These are phyloP conservation scores for Meteorus cinctellus DNA, from an alignment of 2,888 invertebrate genomes.

Conservation along the genomic window DNA sequence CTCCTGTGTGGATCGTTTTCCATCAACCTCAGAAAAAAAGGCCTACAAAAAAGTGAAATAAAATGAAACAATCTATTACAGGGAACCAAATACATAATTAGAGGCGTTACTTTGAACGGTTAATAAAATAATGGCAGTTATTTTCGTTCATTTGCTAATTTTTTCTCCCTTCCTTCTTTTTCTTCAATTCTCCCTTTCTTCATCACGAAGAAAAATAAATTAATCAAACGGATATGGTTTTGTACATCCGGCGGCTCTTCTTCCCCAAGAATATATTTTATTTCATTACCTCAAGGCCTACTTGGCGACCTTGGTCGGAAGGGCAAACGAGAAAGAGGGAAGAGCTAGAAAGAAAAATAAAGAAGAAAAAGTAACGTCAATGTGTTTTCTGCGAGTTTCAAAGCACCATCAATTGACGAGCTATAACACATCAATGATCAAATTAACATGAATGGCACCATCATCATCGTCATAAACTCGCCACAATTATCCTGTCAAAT, in stretches of 20 bases:
- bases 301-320: slow-evolving; percentile 26
- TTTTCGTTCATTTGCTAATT: not conserved
- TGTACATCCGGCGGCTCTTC: slow-evolving; percentile 20
- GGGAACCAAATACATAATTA: slow-evolving; percentile 10
- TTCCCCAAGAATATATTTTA: not conserved
- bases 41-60: not conserved
- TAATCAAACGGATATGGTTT: slow-evolving; percentile 9
- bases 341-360: not conserved
- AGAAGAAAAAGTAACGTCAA: not conserved
- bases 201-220: not conserved
- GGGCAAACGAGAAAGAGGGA: not conserved
- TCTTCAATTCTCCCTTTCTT: not conserved
- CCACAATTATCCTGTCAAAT: slow-evolving; percentile 39
- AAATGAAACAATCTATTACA: slow-evolving; percentile 1
- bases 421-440: not conserved
- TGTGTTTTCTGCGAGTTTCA: not conserved
- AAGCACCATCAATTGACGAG: slow-evolving; percentile 4
- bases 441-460: not conserved
- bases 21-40: not conserved
- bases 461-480: not conserved
- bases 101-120: not conserved
- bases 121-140: slow-evolving; percentile 3
- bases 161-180: not conserved
- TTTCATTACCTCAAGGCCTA: slow-evolving; percentile 37
- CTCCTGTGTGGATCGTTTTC: slow-evolving; percentile 8